Base-by-base conservation (phyloP, 2,888 invertebrate species). In the Phania funesta region DNA sequence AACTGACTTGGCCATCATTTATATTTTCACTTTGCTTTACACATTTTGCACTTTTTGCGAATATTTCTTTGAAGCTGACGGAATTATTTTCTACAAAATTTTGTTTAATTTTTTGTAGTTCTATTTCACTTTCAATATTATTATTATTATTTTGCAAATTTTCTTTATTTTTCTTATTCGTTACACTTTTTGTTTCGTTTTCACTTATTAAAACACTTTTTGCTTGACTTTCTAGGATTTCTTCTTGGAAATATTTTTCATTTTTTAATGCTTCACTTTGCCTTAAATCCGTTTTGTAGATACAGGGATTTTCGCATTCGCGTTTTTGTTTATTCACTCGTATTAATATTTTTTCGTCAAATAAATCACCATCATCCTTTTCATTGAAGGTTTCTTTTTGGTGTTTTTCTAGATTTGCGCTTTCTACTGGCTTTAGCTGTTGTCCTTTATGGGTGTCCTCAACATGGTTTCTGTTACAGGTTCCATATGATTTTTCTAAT, bases 401-500 rank as follows among this genome's bases (percentile, higher is more conserved):
- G 35, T 46, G 84, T 38, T 44, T 71, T 58, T 38, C 29, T 77
- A 85, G 84, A 56, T 50, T n/a, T 52, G 44, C 62, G 44, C 41
- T 76, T 67, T 80, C 79, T 77, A 77, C 77, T 83, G 48, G 50
- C 46, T 75, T 76, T 56, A 62, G 18, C 16, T 68, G 48, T 50
- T 26, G 81, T 87, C 85, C 86, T 85, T 84, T 78, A 84, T 84
- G 68, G 64, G 8, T 16, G 82, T 84, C 86, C 87, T 88, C 87
- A 88, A 79, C 86, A 86, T 73, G 64, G 20, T 75, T 62, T 70
- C 38, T 58, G 76, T 80, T 76, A 71, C 70, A 79, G 65, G 70
- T 78, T 74, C 82, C 78, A 82, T 82, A 75, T 82, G 74, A 32
- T 82, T 78, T 68, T 85, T 86, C 86, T 58, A 71, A 50, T 50